A percentile compares a stretch with the other conserved stretches of the same genome.
phyloP scores from a whole-genome alignment of 2,888 invertebrate species.

The Lycia hirtaria region DNA sequence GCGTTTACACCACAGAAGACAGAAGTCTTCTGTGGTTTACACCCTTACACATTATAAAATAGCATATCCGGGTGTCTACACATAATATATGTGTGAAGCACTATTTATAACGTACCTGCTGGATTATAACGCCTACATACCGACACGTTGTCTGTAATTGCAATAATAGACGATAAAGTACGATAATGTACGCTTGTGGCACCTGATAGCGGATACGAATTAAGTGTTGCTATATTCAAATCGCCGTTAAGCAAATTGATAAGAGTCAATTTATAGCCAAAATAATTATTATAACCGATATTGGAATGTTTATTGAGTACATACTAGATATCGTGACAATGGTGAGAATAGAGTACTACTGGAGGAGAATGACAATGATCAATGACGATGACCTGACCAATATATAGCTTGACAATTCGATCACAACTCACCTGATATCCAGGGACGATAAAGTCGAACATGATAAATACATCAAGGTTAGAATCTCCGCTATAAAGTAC shows the following conservation, averaged over 20 bases:
- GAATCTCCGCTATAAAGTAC: too few relatives aligned
- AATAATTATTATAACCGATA: not conserved
- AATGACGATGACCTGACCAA: too few relatives aligned
- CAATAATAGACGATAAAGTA: slow-evolving; percentile 36
- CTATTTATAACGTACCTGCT: slow-evolving; percentile 18
- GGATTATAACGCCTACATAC: slow-evolving; percentile 32
- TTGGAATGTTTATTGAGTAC: not conserved
- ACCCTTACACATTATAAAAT: slow-evolving; percentile 24
- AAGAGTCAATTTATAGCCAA: not conserved
- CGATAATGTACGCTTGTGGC: slow-evolving; percentile 27
- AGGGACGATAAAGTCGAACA: too few relatives aligned
- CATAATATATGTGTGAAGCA: slow-evolving; percentile 15
- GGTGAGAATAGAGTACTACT: too few relatives aligned
- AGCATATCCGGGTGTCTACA: slow-evolving; percentile 45
- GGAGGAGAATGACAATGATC: too few relatives aligned
- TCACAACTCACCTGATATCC: too few relatives aligned
- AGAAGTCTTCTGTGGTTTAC: too few relatives aligned
- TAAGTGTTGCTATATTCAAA: slow-evolving; percentile 10
- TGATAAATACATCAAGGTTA: too few relatives aligned
- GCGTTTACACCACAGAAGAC: too few relatives aligned
- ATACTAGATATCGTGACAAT: too few relatives aligned
- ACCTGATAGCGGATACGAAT: slow-evolving; percentile 13
- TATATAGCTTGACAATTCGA: too few relatives aligned
- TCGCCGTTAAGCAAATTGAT: slow-evolving; percentile 9
- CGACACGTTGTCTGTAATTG: slow-evolving; percentile 30